Evolutionary conservation across 2,797 vertebrate species (phyloP), one percentile per base, ranked within the genome.

Genomic region (Enteromius paludinosus): DNA sequence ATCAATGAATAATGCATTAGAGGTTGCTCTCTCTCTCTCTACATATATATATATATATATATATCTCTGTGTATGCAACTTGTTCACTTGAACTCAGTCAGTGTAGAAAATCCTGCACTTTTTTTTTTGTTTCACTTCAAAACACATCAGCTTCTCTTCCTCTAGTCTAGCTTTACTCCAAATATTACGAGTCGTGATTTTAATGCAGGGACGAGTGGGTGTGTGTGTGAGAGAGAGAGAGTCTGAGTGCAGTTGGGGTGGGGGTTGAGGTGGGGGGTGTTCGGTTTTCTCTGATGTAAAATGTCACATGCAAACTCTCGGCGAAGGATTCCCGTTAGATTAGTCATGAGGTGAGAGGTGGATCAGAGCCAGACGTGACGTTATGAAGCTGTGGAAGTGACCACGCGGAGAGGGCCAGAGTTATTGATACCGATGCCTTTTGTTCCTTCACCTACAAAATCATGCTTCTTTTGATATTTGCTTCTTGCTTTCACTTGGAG

Each of bases 381-480:
- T 86, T 90, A 90, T 86, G 86, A 90, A 78, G 80, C 41, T 73
- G 87, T 91, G 87, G 89, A 73, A 5, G 45, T 3, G 49, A 81
- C 81, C 87, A 81, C 85, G 82, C 65, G 73, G 33, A 66, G 59
- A 84, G 59, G 78, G 65, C 47, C 47, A 71, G 30, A 30, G 52
- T 81, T 84, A 38, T 80, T 84, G 49, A 76, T 47, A 81, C 30
- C 17, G 5, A 54, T 64, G 61, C 45, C 47, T 82, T 75, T 82
- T 82, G 30, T 73, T 65, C 61, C 43, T 73, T 61, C 23, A 17
- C 54, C 54, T 77, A 47, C 23, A 38, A 45, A 43, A 81, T 62
- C 30, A 41, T 41, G 35, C 65, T 47, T 64, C 56, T 82, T 78
- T 66, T 82, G 82, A 85, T 62, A 83, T 70, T 82, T 85, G 33